Evolutionary conservation across 2,888 invertebrate genomes (phyloP), one percentile per base, ranked within the genome.

Genomic region (Gisinianus flammeolus): DNA sequence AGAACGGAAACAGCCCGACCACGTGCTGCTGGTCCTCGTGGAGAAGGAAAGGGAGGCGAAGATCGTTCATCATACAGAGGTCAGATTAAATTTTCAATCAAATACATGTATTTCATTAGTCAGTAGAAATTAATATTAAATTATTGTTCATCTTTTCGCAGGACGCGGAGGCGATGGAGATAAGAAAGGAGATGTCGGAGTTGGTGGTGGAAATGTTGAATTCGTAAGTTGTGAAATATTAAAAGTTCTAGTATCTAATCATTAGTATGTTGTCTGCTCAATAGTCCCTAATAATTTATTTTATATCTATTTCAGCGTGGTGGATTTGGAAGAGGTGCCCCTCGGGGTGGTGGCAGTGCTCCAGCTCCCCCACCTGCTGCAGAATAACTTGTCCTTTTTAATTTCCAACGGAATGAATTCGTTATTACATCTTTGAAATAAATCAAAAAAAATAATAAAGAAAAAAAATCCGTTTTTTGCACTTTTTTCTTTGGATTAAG

Each of bases 151-250:
- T 3, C 16, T 12, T 12, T n/a, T n/a, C n/a, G n/a, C n/a, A 54
- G 92, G 28, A 31, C 91, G 87, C 70, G 89, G 90, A 22, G 90
- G 90, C 75, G 90, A 91, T 69, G 89, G 91, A 79, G 98, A 98
- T 88, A 98, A 98, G 89, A 96, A 96, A 88, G 94, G 94, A 81
- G 98, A 98, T 88, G 98, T 96, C 85, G 98, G 98, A 83, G 94
- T 97, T 86, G 98, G 98, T 83, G 93, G 94, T 79, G 94, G 93
- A 83, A 93, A 93, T 88, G 91, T 98, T 86, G 96, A 97, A 91
- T 97, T 97, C 89, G 90, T 91, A 86, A 90, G 91, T 87, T 35
- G 5, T 35, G 5, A 35, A 8, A 8, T 35, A 35, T 35, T 35
- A 35, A 8, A 12, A 35, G 35, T 35, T 35, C 12, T 35, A 8